Evolutionary conservation across 1,140 invertebrate genomes (phyloP), one percentile per base, ranked within the genome.

Genomic region (Pogonognathellus flavescens): DNA sequence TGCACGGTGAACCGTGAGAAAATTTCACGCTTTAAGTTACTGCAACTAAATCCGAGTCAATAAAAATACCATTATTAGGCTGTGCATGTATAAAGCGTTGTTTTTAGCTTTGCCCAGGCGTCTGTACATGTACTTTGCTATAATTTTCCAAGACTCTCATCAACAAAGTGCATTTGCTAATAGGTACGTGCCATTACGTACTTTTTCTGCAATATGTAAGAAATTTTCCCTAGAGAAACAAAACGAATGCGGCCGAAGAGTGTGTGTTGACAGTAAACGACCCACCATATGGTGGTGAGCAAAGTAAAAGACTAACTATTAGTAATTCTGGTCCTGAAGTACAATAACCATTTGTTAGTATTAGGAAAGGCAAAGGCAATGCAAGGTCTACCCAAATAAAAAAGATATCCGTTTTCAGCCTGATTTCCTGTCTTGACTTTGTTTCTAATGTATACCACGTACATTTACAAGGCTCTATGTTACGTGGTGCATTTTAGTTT

Each of bases 1-100:
- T 76, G 62, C 62, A 66, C 62, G 20, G 62, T 66, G 62, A 66
- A 76, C 31, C 70, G 70, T 76, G 70, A 76, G 70, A 76, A 76
- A 25, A 49, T 72, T 72, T 76, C 41, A 50, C 25, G 70, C 41
- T 50, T 50, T 49, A 76, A 76, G 49, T 76, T 76, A 31, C 31
- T 76, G 31, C 41, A 76, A 41, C 41, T 49, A 49, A 76, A 76
- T 31, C 70, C 25, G 41, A 76, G 25, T 18, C 31, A 50, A 31
- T 76, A 76, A 76, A 76, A 76, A 76, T 76, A 31, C 70, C 25
- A 76, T 49, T 76, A 14, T 49, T 76, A 14, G 25, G 70, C 70
- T 49, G n/a, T 50, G 16, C 41, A 2, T 57, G 53, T n/a, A 57
- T 13, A 57, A 57, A 49, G 25, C 14, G 70, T 76, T 76, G 70